A percentile compares a stretch with the other conserved stretches of the same genome.
phyloP scores from a whole-genome alignment of 1,140 invertebrate genomes.

The Nautilus pompilius region DNA sequence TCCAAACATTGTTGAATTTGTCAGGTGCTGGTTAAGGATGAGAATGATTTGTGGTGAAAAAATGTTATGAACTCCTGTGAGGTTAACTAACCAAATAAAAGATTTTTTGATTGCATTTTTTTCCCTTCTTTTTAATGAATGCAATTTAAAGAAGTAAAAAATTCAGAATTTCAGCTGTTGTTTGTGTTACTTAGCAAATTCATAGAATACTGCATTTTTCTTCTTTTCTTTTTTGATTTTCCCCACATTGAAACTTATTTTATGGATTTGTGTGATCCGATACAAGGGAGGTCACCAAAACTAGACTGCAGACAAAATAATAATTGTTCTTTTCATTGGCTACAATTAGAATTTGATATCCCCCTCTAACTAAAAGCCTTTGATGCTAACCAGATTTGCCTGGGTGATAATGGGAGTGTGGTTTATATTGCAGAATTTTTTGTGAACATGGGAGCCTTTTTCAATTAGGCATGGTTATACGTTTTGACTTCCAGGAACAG shows the following conservation, averaged over 20 bases:
- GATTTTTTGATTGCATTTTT: neutral
- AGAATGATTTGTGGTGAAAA: neutral
- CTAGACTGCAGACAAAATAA: neutral
- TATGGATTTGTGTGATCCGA: no score
- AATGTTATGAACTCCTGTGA: constrained; percentile 19
- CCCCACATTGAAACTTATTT: no score
- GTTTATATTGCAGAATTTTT: no score
- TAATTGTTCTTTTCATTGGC: neutral
- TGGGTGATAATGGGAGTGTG: neutral
- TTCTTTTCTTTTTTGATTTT: no score
- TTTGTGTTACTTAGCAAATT: no score
- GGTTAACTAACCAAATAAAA: constrained; percentile 28
- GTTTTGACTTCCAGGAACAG: no score
- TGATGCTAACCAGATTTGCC: neutral
- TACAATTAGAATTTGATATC: neutral
- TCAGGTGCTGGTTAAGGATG: neutral
- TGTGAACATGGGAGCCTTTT: no score
- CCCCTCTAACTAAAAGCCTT: neutral
- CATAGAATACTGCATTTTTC: no score
- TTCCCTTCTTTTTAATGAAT: no score
- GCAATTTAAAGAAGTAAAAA: no score
- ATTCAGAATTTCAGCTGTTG: no score
- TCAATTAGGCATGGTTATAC: no score
- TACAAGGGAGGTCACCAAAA: neutral
- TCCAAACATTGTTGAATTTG: neutral